Conservation (phyloP, 2,113 vertebrate species). For the Lamprotornis superbus region DNA sequence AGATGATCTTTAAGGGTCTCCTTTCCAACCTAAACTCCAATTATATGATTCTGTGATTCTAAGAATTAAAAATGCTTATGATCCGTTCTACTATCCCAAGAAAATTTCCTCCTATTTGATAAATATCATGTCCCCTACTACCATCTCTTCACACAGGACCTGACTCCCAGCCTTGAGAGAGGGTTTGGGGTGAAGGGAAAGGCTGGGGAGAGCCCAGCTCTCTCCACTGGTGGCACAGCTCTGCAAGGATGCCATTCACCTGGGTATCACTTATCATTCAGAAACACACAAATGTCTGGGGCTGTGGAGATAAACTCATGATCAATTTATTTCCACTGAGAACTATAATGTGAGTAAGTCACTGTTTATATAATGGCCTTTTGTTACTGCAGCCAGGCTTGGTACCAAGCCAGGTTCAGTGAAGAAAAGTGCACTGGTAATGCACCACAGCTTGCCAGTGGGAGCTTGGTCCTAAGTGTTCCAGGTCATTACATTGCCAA, state of each 20-base stretch:
- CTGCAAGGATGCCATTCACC: background rate
- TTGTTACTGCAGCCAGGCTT: background rate
- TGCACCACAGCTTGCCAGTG: background rate
- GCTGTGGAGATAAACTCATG: background rate
- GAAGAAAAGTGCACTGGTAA: background rate
- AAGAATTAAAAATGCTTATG: background rate
- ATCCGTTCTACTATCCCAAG: background rate
- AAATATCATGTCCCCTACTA: background rate
- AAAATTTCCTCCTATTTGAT: background rate
- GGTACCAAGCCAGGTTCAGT: background rate
- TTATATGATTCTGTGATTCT: background rate
- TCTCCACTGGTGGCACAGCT: background rate
- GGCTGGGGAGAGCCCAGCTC: background rate
- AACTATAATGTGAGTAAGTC: background rate
- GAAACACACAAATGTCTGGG: background rate
- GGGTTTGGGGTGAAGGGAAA: background rate
- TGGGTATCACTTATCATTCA: background rate
- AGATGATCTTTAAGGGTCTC: background rate
- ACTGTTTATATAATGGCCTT: background rate
- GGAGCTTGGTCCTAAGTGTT: background rate
- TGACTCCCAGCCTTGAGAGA: background rate
- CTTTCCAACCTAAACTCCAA: background rate
- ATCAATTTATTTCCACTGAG: background rate
- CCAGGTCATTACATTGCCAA: background rate
- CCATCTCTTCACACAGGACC: background rate